Evolutionary conservation across 2,113 vertebrate genomes (phyloP).

Genomic region (Oostethus manadensis): DNA sequence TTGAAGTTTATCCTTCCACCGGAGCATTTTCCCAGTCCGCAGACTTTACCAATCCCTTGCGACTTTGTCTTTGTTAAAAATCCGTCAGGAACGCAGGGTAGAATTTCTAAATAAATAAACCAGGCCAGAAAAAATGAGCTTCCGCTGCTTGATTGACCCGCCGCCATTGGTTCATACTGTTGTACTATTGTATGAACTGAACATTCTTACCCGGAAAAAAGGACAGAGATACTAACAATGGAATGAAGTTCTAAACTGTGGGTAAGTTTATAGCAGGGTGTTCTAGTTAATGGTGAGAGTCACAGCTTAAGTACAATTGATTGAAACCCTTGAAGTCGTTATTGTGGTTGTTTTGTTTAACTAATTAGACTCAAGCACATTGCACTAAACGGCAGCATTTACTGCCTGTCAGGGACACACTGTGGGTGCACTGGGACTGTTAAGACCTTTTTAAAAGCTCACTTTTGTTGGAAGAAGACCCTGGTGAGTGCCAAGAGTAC

Average conservation of each 20-base stretch:
- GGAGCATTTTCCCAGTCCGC: too few relatives aligned
- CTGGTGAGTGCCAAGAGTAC: neutral
- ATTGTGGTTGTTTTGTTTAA: neutral
- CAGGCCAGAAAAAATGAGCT: too few relatives aligned
- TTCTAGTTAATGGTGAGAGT: neutral
- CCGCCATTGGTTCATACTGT: too few relatives aligned
- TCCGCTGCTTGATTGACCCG: too few relatives aligned
- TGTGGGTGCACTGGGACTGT: neutral
- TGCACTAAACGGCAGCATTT: neutral
- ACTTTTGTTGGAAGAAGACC: conserved; percentile 1
- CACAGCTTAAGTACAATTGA: neutral
- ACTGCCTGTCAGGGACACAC: neutral
- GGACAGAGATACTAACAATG: too few relatives aligned
- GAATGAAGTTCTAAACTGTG: too few relatives aligned
- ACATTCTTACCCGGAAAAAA: neutral
- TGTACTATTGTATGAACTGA: too few relatives aligned
- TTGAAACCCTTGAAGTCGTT: neutral
- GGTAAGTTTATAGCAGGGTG: neutral
- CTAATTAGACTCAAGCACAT: neutral
- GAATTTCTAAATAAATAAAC: too few relatives aligned
- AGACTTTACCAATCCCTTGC: too few relatives aligned
- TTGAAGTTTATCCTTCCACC: too few relatives aligned
- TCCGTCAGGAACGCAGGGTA: too few relatives aligned
- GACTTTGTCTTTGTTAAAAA: too few relatives aligned
- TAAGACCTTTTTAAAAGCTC: neutral